Evolutionary conservation across 2,888 invertebrate species (phyloP).

Genomic region (Phalera bucephala): DNA sequence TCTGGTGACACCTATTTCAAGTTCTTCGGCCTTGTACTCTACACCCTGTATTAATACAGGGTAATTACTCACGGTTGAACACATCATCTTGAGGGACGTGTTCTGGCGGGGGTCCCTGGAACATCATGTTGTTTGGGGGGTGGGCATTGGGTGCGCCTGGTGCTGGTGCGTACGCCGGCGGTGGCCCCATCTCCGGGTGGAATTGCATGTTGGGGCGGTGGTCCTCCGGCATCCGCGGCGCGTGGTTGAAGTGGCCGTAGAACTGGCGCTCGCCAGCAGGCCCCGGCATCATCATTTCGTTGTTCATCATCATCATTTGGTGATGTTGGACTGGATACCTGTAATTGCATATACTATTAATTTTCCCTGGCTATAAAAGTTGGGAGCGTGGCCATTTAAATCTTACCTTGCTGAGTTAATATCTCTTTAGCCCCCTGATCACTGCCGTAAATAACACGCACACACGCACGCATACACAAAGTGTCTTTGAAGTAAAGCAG

Average conservation of each 20-base stretch:
- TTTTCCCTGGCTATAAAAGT: no score
- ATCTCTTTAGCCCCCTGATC: no score
- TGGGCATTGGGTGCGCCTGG: no score
- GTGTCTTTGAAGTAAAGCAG: no score
- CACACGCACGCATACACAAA: no score
- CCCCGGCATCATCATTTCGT: slow-evolving; percentile 13
- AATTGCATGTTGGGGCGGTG: slow-evolving; percentile 9
- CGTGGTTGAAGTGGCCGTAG: slow-evolving; percentile 13
- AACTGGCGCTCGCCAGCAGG: slow-evolving; percentile 8
- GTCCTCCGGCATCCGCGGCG: slow-evolving; percentile 11
- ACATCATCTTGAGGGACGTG: slow-evolving; percentile 14
- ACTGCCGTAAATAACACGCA: no score
- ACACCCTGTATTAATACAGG: no score
- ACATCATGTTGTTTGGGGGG: slow-evolving; percentile 2
- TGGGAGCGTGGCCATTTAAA: no score
- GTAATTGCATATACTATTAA: no score
- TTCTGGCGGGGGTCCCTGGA: slow-evolving; percentile 5
- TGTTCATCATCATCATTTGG: slow-evolving; percentile 12
- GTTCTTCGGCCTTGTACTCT: no score
- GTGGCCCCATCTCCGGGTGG: slow-evolving; percentile 6
- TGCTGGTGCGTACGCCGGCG: slow-evolving; percentile 4
- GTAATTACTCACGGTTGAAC: slow-evolving; percentile 16
- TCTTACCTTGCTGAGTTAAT: no score
- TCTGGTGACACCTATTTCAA: no score
- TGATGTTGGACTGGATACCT: slow-evolving; percentile 16